A percentile compares a stretch with the other conserved stretches of the same genome.
These are phyloP conservation scores for Picathartes gymnocephalus DNA, from an alignment of 2,113 vertebrate species.

Conservation along the genomic window DNA sequence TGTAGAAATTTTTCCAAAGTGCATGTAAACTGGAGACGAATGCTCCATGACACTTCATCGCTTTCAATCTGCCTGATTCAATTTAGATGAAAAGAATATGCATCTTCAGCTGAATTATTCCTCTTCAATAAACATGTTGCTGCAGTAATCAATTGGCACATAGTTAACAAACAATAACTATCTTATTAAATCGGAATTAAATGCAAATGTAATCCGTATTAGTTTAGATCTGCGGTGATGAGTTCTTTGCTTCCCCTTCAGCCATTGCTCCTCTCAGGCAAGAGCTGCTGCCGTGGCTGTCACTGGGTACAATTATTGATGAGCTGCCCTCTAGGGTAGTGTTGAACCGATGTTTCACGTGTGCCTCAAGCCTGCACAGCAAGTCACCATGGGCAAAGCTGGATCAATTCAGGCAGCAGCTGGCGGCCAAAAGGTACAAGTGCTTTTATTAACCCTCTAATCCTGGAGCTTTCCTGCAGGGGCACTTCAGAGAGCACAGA, in stretches of 20 bases:
- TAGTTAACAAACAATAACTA: conserved; percentile 44
- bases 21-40: not conserved
- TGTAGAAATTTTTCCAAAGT: not conserved
- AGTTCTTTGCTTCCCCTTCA: not conserved
- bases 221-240: not conserved
- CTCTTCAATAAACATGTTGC: conserved; percentile 47
- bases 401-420: not conserved
- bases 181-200: conserved; percentile 28
- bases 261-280: not conserved
- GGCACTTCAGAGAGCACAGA: not conserved
- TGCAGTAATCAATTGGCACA: conserved; percentile 13
- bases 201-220: not conserved
- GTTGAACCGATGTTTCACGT: not conserved
- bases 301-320: not conserved
- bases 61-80: conserved; percentile 22
- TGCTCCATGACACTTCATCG: not conserved
- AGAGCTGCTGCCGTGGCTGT: not conserved
- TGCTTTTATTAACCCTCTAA: not conserved
- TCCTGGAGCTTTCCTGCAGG: not conserved
- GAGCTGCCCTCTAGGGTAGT: not conserved
- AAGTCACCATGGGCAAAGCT: not conserved
- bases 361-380: not conserved
- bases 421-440: not conserved
- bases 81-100: not conserved
- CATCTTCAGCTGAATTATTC: conserved; percentile 22